phyloP scores from a whole-genome alignment of 1,140 invertebrate species.

The Euura lappo region DNA sequence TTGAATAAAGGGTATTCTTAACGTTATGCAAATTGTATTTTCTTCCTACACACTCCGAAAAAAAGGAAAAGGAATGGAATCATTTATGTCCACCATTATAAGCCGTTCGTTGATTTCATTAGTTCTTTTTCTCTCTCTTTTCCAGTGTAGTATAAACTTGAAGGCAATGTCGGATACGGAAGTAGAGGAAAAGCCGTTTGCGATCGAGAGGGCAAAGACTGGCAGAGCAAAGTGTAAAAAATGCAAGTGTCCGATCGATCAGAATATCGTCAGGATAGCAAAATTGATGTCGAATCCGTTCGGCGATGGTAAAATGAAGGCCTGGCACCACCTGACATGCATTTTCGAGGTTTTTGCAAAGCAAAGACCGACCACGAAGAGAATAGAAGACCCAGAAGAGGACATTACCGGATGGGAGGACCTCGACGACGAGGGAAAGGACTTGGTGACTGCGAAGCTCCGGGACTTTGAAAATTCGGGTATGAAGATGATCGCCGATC shows the following conservation, averaged over 20 bases:
- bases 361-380: constrained; percentile 81
- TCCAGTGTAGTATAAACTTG: background rate
- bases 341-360: constrained; percentile 80
- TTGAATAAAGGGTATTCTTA: too few relatives aligned
- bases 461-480: constrained; percentile 64
- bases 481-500: constrained; percentile 22
- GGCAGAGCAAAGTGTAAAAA: constrained; percentile 85
- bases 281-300: constrained; percentile 82
- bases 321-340: constrained; percentile 83
- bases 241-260: constrained; percentile 81
- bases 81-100: background rate
- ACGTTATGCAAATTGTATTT: too few relatives aligned
- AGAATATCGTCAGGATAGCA: constrained; percentile 74
- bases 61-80: too few relatives aligned
- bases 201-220: constrained; percentile 78
- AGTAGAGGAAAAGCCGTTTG: constrained; percentile 65
- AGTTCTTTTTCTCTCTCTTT: background rate
- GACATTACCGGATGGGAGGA: constrained; percentile 81
- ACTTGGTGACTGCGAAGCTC: constrained; percentile 67
- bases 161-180: background rate
- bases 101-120: background rate
- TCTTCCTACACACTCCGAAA: too few relatives aligned
- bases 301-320: constrained; percentile 84
- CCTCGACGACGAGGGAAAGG: constrained; percentile 71
- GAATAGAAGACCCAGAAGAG: constrained; percentile 75